These are phyloP conservation scores for Xenops minutus DNA, from an alignment of 2,797 vertebrate genomes.

Conservation along the genomic window DNA sequence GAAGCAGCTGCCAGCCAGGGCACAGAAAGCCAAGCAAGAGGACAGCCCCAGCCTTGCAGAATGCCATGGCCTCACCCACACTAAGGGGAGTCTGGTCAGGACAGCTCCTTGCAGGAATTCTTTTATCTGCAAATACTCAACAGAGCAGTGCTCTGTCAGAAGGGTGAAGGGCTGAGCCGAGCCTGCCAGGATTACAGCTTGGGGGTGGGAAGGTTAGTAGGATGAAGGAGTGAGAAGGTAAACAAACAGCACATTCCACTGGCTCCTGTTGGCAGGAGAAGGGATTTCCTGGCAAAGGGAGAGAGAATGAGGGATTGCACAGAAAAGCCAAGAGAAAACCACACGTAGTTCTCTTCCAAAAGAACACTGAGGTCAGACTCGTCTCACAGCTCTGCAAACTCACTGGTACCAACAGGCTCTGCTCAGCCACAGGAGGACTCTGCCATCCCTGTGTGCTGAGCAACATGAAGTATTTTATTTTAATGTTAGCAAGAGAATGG, in stretches of 20 bases:
- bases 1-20: neutral
- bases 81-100: neutral
- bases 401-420: neutral
- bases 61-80: rapidly evolving
- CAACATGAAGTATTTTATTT: neutral
- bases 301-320: neutral
- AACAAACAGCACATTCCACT: conserved; percentile 53
- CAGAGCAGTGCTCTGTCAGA: neutral
- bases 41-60: neutral
- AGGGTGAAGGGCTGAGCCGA: neutral
- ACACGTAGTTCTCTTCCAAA: conserved; percentile 4
- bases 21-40: neutral
- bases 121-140: neutral
- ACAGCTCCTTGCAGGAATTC: neutral
- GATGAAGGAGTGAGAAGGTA: conserved; percentile 54
- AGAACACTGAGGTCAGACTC: neutral
- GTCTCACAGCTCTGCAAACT: neutral
- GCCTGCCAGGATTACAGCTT: neutral
- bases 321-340: conserved; percentile 38
- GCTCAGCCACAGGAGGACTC: neutral
- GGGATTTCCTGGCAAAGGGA: conserved; percentile 13
- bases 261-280: conserved; percentile 30
- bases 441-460: neutral
- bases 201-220: conserved; percentile 20
- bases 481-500: neutral